Evolutionary conservation across 2,888 invertebrate species (phyloP).

Genomic region (Diarsia rubi): DNA sequence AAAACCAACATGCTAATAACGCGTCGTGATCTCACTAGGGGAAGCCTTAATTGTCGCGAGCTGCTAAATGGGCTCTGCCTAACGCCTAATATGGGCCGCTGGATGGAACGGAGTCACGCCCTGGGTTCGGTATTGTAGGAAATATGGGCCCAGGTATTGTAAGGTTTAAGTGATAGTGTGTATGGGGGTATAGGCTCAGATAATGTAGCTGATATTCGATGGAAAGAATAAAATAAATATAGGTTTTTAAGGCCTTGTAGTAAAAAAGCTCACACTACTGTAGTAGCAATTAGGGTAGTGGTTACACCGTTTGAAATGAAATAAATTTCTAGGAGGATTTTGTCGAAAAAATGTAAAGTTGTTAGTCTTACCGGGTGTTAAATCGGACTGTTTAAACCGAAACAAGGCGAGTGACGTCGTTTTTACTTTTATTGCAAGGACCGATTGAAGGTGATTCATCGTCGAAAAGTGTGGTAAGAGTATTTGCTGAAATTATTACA

Average conservation of each 20-base stretch:
- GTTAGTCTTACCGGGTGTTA: neutral
- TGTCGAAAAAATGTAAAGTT: neutral
- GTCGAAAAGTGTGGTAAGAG: neutral
- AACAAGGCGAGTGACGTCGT: neutral
- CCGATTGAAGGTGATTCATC: neutral
- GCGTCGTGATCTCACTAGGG: constrained; percentile 75
- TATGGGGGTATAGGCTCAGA: constrained; percentile 32
- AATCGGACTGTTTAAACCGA: neutral
- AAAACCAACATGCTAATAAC: constrained; percentile 75
- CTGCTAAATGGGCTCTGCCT: constrained; percentile 73
- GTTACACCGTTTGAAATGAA: neutral
- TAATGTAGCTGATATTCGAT: constrained; percentile 22
- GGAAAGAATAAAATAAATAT: constrained; percentile 19
- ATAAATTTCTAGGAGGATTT: neutral
- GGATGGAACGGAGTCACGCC: constrained; percentile 74
- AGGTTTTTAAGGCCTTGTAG: neutral
- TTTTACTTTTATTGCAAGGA: neutral
- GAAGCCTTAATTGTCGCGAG: constrained; percentile 79
- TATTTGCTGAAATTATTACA: too few relatives aligned
- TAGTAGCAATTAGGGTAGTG: neutral
- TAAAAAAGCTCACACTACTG: neutral
- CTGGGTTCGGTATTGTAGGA: constrained; percentile 56
- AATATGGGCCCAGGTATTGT: constrained; percentile 61
- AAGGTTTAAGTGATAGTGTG: constrained; percentile 56
- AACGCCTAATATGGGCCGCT: constrained; percentile 72